Percentiles rank a stretch among this genome's conserved stretches.
Conservation (phyloP, 1,140 invertebrate genomes). For the Pogonomyrmex californicus region DNA sequence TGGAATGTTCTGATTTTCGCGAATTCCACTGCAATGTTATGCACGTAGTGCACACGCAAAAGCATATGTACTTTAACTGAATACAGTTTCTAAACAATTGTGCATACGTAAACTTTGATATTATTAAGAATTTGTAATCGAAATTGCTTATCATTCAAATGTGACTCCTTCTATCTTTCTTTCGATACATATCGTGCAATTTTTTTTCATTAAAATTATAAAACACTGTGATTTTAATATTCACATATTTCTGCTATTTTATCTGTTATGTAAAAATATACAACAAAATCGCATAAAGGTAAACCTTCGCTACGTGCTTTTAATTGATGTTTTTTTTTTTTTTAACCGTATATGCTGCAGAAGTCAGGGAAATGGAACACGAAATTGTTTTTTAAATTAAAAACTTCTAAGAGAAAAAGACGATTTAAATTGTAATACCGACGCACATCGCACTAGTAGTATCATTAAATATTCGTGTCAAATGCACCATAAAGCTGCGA, state of each 20-base stretch:
- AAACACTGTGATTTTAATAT: conserved; percentile 2
- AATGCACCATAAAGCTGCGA: background rate
- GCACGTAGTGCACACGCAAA: no score
- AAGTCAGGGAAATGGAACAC: background rate
- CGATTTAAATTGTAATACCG: background rate
- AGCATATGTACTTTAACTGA: conserved; percentile 8
- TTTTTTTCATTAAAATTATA: background rate
- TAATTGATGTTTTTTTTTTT: background rate
- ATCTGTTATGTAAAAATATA: background rate
- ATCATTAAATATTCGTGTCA: conserved; percentile 21
- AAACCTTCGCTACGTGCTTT: background rate
- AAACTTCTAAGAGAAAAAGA: background rate
- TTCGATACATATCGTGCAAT: background rate
- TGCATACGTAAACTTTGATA: background rate
- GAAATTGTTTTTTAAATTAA: background rate
- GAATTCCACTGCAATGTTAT: conserved; percentile 1
- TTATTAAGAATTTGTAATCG: background rate
- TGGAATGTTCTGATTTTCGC: conserved; percentile 12
- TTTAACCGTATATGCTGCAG: background rate
- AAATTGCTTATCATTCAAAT: conserved; percentile 3
- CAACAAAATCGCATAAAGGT: conserved; percentile 11
- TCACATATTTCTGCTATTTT: background rate
- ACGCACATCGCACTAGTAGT: background rate
- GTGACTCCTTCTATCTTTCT: background rate
- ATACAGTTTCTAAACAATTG: background rate